phyloP scores from a whole-genome alignment of 2,113 vertebrate genomes.

The Leptosomus discolor region DNA sequence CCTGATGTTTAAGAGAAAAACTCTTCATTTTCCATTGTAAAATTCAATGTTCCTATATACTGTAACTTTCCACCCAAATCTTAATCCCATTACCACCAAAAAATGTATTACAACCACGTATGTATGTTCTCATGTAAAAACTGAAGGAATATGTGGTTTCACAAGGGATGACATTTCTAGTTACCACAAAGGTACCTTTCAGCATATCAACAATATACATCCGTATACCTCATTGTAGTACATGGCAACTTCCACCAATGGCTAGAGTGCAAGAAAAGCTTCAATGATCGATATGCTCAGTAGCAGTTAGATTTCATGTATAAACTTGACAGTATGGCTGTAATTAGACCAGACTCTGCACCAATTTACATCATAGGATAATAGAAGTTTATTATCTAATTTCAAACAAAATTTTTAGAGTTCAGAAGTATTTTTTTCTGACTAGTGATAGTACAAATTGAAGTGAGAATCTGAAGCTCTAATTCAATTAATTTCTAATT shows the following conservation, averaged over 20 bases:
- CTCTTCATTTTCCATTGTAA: neutral
- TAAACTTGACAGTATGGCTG: neutral
- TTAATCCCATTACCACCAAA: neutral
- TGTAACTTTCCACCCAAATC: neutral
- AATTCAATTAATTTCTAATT: neutral
- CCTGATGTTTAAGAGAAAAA: neutral
- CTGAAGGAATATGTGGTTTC: neutral
- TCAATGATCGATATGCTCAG: neutral
- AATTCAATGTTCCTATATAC: neutral
- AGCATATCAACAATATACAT: neutral
- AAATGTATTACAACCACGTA: neutral
- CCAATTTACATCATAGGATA: neutral
- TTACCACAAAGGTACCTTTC: neutral
- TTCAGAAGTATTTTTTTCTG: neutral
- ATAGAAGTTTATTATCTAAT: neutral
- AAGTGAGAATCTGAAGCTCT: neutral
- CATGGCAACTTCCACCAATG: neutral
- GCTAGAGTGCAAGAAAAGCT: neutral
- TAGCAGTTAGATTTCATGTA: neutral
- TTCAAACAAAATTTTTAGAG: neutral
- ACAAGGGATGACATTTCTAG: neutral
- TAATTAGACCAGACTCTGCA: neutral
- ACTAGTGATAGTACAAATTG: neutral
- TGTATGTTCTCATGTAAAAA: neutral
- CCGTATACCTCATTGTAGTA: neutral